These are phyloP conservation scores for Trinorchestia longiramus DNA, from an alignment of 1,140 invertebrate genomes.

Conservation along the genomic window DNA sequence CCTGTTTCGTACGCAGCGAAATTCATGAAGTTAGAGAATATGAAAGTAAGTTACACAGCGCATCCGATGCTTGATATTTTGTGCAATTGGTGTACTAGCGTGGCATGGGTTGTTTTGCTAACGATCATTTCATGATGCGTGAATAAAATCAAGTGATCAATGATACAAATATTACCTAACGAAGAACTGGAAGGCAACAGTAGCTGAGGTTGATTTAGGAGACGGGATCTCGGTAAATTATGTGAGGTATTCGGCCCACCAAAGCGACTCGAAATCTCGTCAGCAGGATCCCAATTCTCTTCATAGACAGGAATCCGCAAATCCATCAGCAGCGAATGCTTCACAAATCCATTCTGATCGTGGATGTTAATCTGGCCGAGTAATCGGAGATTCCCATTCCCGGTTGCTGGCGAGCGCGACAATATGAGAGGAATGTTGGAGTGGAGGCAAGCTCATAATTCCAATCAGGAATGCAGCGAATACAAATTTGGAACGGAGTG, in stretches of 20 bases:
- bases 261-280: neutral
- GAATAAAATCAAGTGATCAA: too few relatives aligned
- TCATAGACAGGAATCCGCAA: constrained; percentile 15
- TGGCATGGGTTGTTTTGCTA: too few relatives aligned
- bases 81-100: too few relatives aligned
- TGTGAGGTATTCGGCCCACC: neutral
- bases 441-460: neutral
- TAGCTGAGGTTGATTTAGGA: neutral
- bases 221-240: neutral
- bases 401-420: neutral
- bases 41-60: too few relatives aligned
- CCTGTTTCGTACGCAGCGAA: too few relatives aligned
- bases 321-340: neutral
- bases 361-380: neutral
- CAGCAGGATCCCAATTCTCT: neutral
- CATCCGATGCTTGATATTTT: too few relatives aligned
- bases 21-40: too few relatives aligned
- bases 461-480: neutral
- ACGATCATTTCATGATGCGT: too few relatives aligned
- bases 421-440: neutral
- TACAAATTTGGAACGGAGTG: too few relatives aligned
- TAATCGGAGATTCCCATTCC: neutral
- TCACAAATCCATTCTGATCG: neutral
- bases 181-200: neutral
- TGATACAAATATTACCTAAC: neutral